These are phyloP conservation scores for Eupithecia centaureata DNA, from an alignment of 2,888 invertebrate genomes.

Conservation along the genomic window DNA sequence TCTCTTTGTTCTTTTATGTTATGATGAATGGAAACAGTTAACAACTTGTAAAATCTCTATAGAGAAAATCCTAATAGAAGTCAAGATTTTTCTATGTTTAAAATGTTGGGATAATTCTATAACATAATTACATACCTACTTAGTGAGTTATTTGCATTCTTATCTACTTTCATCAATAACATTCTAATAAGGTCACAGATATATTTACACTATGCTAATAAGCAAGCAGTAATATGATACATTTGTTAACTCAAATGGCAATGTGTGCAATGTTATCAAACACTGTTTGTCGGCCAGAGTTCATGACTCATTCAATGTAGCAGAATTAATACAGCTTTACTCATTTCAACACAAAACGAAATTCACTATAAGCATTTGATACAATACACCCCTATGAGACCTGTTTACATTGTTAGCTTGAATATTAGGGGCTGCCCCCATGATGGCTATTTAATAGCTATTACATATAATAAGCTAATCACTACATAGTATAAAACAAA, in stretches of 20 bases:
- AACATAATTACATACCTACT: neutral
- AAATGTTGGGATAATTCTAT: neutral
- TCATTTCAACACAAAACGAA: neutral
- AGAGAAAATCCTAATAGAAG: no score
- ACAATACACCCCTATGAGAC: neutral
- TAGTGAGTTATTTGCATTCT: neutral
- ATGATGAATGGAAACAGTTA: no score
- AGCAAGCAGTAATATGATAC: conserved; percentile 34
- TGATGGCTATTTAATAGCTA: no score
- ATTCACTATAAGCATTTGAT: neutral
- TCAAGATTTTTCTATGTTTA: neutral
- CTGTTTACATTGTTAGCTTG: neutral
- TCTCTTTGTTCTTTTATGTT: neutral
- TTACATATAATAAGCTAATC: no score
- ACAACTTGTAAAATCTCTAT: no score
- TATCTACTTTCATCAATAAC: conserved; percentile 15
- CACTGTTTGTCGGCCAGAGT: conserved; percentile 36
- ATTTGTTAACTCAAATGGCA: conserved; percentile 35
- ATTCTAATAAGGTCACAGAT: conserved; percentile 32
- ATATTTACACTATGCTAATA: conserved; percentile 26
- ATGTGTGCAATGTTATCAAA: conserved; percentile 40
- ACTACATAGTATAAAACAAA: no score
- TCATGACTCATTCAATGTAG: conserved; percentile 33
- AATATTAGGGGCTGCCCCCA: neutral
- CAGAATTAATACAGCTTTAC: neutral